Evolutionary conservation across 2,797 vertebrate species (phyloP), one percentile per base, ranked within the genome.

Genomic region (Tinamus major): DNA sequence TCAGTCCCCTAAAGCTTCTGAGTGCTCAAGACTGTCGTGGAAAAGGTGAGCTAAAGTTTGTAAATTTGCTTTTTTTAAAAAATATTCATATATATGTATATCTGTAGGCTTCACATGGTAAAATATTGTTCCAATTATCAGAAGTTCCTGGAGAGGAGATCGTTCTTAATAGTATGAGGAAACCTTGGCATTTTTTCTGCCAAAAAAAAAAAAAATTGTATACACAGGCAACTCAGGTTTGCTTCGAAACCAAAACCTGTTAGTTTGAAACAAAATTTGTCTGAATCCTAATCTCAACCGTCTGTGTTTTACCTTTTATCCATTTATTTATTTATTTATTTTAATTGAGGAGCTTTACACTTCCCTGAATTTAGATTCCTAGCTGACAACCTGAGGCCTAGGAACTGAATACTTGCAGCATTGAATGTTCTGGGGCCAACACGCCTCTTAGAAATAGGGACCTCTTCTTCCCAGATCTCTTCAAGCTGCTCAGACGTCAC

Each of bases 271-370:
- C 2, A 15, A 61, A 20, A 2, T 55, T 55, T 55, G 16, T 55
- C 51, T 8, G 16, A 55, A 55, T 27, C 10, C 27, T 53, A 53
- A 37, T 26, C 24, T 16, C 20, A 65, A 29, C 3, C 11, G 10
- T 5, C 3, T 53, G 1, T 2, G 19, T 33, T 49, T 63, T 67
- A 55, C 6, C 3, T 3, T 46, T 53, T 42, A 17, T 42, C 2
- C 19, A 26, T 6, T 10, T 33, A 48, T 29, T 27, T 27, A 48
- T 29, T 27, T 27, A 21, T n/a, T 65, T 13, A 21, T 24, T 46
- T 33, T 10, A 15, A 2, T 71, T 63, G 16, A 59, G 31, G 4
- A 84, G 13, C 13, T 51, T 76, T 35, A 10, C 16, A 15, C 63
- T 44, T 90, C 18, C 41, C 55, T 55, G 1, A 69, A 39, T 69